Base-by-base conservation (phyloP, 2,888 invertebrate species). In the Eristalis intricaria region DNA sequence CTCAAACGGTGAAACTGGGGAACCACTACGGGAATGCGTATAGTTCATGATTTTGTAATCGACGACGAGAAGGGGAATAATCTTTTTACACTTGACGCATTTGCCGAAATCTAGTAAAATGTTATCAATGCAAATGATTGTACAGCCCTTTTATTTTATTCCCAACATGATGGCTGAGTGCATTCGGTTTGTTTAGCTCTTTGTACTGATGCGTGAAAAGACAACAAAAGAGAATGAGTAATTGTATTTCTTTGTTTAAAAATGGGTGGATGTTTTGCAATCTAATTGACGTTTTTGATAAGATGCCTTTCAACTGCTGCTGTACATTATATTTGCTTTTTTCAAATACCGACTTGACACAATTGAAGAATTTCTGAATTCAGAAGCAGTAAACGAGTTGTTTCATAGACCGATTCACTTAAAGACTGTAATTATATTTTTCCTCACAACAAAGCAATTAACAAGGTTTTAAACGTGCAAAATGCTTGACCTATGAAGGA, bases 51-150 rank as follows among this genome's bases (percentile, higher is more conserved):
- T 13, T 38, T 38, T 38, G 38, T 38, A 10, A 26, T 3, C 10
- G 38, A 11, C 13, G 38, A n/a, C 8, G 40, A n/a, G n/a, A n/a
- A n/a, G n/a, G n/a, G 4, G 0, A 15, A 4, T n/a, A 2, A 26
- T 43, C 19, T 19, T 19, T 50, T n/a, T n/a, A 50, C 4, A 2
- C 50, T 50, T 50, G 29, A 69, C 40, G 7, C 0, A 8, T 7
- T n/a, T 66, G 40, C n/a, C 8, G 19, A 35, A 60, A 29, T 40
- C 19, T 8, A 40, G 19, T 26, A 73, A 22, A 73, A 13, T 19
- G 7, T 29, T 63, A 63, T 32, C 40, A 71, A 61, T 40, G 43
- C 10, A 63, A 43, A 50, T n/a, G n/a, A 50, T 50, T 50, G 50
- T 7, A n/a, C 5, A n/a, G 43, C n/a, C 50, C 50, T 50, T 50